Base-by-base conservation (phyloP, 1,140 invertebrate species). In the Eurosta solidaginis region DNA sequence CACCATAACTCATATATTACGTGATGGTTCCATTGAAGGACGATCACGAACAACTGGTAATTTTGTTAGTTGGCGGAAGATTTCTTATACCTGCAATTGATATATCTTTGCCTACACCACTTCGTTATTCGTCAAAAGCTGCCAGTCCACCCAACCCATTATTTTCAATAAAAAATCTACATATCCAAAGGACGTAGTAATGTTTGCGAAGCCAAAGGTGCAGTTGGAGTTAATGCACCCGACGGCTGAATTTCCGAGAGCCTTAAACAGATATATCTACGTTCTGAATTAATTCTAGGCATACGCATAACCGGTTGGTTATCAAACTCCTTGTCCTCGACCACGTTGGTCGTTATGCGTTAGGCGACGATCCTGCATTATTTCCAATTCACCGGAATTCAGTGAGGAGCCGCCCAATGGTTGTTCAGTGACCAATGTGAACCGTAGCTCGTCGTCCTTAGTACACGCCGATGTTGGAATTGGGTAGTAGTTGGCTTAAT, bases 401-500 rank as follows among this genome's bases (percentile, higher is more conserved):
- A 97, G 87, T 25, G 95, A 96, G 17, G 95, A 91, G 45, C 94
- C 92, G 20, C 97, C 98, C 6, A 98, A 89, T 17, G 97, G 95
- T 82, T 98, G 97, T 17, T 92, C 93, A 0, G 94, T 94, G 14
- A 97, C 84, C 3, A 99, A 79, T 5, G 94, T 94, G 75, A 99
- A 88, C 80, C 97, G 90, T 4, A 89, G 88, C 77, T 82, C 84
- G 10, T 90, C 88, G 89, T 98, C 96, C 89, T 99, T 94, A 77
- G 99, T 95, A 85, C 94, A 99, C 1, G 93, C 93, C 76, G 92
- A 92, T 2, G 94, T 90, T 10, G 97, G 92, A 88, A 99, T 92
- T 6, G 98, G 98, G 90, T 99, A 99, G 87, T 94, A 98, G 89
- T 99, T 98, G 0, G 93, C 97, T 91, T 99, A 98, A 0, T 97